Conservation (phyloP, 2,888 invertebrate genomes). For the Trichogramma evanescens region DNA sequence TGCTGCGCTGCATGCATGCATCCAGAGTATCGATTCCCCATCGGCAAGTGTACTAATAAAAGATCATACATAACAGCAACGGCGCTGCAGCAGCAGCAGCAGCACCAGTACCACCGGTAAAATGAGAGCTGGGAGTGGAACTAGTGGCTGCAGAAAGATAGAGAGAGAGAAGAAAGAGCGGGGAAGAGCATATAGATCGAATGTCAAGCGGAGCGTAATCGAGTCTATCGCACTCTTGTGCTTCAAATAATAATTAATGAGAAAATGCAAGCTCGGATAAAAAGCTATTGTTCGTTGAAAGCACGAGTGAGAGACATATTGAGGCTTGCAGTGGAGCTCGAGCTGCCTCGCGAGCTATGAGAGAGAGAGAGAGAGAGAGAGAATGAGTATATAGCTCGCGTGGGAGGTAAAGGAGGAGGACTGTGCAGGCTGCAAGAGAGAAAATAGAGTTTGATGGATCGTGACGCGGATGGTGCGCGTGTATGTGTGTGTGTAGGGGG, state of each 20-base stretch:
- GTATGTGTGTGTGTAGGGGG: too few relatives aligned
- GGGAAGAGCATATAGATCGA: constrained; percentile 5
- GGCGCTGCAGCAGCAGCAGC: too few relatives aligned
- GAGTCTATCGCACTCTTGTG: constrained; percentile 9
- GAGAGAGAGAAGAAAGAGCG: not conserved
- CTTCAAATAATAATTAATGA: constrained; percentile 23
- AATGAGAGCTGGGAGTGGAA: too few relatives aligned
- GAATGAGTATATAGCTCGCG: not conserved
- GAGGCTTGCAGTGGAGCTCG: not conserved
- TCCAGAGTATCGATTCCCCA: too few relatives aligned
- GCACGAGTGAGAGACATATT: constrained; percentile 1
- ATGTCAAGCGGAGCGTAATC: constrained; percentile 15
- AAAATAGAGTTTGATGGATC: constrained; percentile 25
- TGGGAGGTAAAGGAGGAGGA: not conserved
- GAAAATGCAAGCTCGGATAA: not conserved
- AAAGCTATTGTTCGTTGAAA: too few relatives aligned
- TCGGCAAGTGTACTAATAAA: too few relatives aligned
- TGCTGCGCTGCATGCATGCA: too few relatives aligned
- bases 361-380: not conserved
- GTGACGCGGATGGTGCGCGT: constrained; percentile 16
- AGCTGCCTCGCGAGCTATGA: not conserved
- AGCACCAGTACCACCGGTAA: too few relatives aligned
- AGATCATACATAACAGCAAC: too few relatives aligned
- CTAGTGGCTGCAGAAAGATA: not conserved
- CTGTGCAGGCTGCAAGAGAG: not conserved